phyloP scores from a whole-genome alignment of 2,888 invertebrate species.

The Orthosia gracilis region DNA sequence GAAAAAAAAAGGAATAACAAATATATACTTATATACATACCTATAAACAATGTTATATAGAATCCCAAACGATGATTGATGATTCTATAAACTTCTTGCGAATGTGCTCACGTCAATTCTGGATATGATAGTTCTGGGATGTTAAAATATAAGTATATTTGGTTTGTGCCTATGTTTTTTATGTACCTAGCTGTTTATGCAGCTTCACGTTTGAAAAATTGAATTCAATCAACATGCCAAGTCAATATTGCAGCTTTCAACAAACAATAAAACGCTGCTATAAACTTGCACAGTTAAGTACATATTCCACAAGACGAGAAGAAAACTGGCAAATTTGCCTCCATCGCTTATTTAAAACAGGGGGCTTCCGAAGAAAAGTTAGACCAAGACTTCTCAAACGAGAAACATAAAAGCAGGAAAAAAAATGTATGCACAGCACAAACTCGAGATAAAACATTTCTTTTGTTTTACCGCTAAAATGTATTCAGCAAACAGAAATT shows the following conservation, averaged over 20 bases:
- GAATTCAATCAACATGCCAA: not conserved
- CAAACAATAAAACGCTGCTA: conserved; percentile 28
- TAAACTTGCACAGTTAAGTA: conserved; percentile 43
- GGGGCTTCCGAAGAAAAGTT: conserved; percentile 43
- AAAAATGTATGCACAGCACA: conserved; percentile 52
- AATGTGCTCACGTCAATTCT: too few relatives aligned
- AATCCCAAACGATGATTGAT: too few relatives aligned
- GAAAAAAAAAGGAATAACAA: too few relatives aligned
- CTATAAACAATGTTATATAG: too few relatives aligned
- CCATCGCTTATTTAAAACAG: conserved; percentile 54
- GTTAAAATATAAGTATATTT: too few relatives aligned
- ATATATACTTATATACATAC: too few relatives aligned
- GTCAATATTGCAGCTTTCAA: conserved; percentile 9
- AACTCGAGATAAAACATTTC: conserved; percentile 58
- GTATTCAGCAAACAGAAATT: conserved; percentile 60
- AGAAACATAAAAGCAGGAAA: conserved; percentile 34
- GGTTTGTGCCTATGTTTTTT: not conserved
- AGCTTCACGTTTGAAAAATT: not conserved
- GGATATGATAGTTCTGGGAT: too few relatives aligned
- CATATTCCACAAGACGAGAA: conserved; percentile 36
- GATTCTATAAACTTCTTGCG: too few relatives aligned
- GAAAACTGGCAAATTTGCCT: conserved; percentile 57
- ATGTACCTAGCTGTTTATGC: not conserved
- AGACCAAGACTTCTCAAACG: conserved; percentile 53
- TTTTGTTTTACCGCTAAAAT: conserved; percentile 56